Evolutionary conservation across 2,888 invertebrate species (phyloP).

Genomic region (Andricus quercusramuli): DNA sequence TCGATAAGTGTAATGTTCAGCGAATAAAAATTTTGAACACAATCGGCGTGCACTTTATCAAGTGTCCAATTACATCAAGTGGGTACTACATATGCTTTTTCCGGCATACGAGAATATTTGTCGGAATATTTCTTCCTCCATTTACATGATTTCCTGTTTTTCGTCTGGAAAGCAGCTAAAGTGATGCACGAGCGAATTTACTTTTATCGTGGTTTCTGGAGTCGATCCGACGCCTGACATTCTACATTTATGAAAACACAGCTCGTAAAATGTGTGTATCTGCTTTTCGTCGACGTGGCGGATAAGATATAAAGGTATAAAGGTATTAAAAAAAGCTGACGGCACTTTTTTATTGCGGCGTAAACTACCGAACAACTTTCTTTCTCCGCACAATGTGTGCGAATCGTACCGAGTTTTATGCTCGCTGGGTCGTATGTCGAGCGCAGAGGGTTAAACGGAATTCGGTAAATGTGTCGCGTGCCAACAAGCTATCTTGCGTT

Average conservation of each 20-base stretch:
- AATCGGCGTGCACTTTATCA: too few relatives aligned
- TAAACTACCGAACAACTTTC: slow-evolving; percentile 33
- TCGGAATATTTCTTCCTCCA: slow-evolving; percentile 11
- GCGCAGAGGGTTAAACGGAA: slow-evolving; percentile 24
- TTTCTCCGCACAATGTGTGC: slow-evolving; percentile 13
- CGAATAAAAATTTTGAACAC: too few relatives aligned
- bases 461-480: slow-evolving; percentile 39
- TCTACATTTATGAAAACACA: slow-evolving; percentile 64
- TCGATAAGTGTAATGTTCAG: too few relatives aligned
- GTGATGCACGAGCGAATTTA: neutral
- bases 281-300: slow-evolving; percentile 38
- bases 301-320: slow-evolving; percentile 37
- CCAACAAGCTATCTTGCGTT: slow-evolving; percentile 18
- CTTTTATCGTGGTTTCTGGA: slow-evolving; percentile 24
- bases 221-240: slow-evolving; percentile 52
- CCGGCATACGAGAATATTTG: neutral
- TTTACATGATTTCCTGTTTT: slow-evolving; percentile 20
- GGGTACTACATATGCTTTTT: neutral
- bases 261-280: slow-evolving; percentile 56
- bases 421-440: slow-evolving; percentile 11
- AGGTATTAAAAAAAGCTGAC: slow-evolving; percentile 36
- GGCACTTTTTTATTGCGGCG: slow-evolving; percentile 36
- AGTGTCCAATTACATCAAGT: neutral
- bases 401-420: slow-evolving; percentile 22
- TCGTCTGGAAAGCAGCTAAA: slow-evolving; percentile 6